Evolutionary conservation across 2,113 vertebrate species (phyloP).

Genomic region (Ictalurus furcatus): DNA sequence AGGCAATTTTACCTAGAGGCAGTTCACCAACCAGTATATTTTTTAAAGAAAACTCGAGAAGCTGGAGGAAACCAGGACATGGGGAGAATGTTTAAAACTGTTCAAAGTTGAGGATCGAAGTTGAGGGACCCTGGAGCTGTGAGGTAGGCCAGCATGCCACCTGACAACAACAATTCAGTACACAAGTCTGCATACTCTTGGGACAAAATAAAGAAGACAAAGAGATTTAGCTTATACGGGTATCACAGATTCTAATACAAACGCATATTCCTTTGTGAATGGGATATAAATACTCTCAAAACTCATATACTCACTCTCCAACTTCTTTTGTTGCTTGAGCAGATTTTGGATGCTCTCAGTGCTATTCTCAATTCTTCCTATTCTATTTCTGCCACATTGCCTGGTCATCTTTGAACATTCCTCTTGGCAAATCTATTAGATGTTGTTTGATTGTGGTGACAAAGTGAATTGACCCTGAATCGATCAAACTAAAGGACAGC

Average conservation of each 20-base stretch:
- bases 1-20: neutral
- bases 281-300: neutral
- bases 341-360: neutral
- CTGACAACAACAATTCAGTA: neutral
- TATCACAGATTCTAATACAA: neutral
- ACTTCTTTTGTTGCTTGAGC: neutral
- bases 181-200: neutral
- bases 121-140: neutral
- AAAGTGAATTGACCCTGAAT: neutral
- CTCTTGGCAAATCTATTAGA: neutral
- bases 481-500: neutral
- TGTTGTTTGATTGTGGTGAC: neutral
- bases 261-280: neutral
- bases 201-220: neutral
- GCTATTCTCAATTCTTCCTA: neutral
- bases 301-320: neutral
- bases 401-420: neutral
- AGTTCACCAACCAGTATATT: neutral
- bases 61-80: neutral
- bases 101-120: neutral
- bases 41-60: neutral
- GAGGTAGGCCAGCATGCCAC: neutral
- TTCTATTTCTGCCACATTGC: neutral
- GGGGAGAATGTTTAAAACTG: neutral
- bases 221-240: neutral